Base-by-base conservation (phyloP, 2,113 vertebrate genomes). In the Platycercus adscitus region DNA sequence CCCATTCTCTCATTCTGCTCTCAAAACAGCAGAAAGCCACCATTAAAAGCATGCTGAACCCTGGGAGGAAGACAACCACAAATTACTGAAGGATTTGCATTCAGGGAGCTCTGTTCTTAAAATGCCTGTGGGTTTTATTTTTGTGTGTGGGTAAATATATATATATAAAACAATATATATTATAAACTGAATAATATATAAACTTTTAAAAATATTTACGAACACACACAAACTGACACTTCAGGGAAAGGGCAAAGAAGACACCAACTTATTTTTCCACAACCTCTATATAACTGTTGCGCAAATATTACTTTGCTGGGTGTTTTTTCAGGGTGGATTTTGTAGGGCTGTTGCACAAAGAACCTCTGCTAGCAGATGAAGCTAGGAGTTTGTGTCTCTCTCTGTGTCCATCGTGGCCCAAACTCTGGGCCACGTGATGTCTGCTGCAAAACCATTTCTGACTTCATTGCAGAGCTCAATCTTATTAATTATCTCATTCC, bases 401-500 rank as follows among this genome's bases (percentile, higher is more conserved):
- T 49, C 0, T 13, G 33, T 2, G 56, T 24, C 60, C 1, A 0
- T 0, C 83, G 70, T 72, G 39, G 61, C 52, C 78, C 85, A 81
- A 92, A 81, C 39, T 77, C 64, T 37, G 55, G 13, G 31, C 33
- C 79, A 93, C 0, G 1, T 77, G 84, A 61, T 20, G 50, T 60
- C 66, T 91, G 90, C 89, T 86, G 79, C 76, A 90, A 88, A 93
- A 94, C 58, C 47, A 69, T 58, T 86, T 63, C 71, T 93, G 78
- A 81, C 89, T 94, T 95, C 53, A 52, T 2, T 87, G 84, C 49
- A 53, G 61, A 82, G 75, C 63, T 93, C 88, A 71, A 13, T 72
- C 78, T 82, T 73, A 86, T 71, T 96, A 91, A 94, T 96, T 86
- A 91, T 78, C 91, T 75, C 71, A 66, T 83, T 88, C 79, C 88